Conservation (phyloP, 1,140 invertebrate species). For the Nephila pilipes region DNA sequence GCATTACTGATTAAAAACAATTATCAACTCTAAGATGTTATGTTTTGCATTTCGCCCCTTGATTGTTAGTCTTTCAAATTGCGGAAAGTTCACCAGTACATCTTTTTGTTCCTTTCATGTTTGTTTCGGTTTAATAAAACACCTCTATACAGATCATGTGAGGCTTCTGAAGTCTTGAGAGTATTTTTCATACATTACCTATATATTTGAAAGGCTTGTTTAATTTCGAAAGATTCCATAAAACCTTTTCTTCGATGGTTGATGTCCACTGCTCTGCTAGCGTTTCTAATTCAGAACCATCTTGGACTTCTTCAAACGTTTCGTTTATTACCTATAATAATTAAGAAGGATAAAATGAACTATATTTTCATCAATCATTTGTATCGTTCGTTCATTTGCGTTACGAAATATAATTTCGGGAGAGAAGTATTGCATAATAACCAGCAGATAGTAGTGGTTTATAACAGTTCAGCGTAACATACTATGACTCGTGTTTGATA, state of each 20-base stretch:
- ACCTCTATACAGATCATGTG: too few species aligned
- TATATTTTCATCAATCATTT: background rate
- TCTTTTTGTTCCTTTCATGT: too few species aligned
- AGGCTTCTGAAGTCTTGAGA: too few species aligned
- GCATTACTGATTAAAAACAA: too few species aligned
- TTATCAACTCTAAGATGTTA: too few species aligned
- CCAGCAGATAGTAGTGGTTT: background rate
- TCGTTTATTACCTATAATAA: conserved; percentile 16
- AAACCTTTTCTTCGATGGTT: conserved; percentile 95
- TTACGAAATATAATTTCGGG: background rate
- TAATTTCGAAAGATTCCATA: conserved; percentile 94
- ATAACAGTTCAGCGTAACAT: background rate
- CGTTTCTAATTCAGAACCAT: background rate
- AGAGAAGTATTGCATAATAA: background rate
- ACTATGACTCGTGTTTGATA: too few species aligned
- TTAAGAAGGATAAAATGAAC: background rate
- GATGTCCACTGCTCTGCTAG: conserved; percentile 89
- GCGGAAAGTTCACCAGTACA: too few species aligned
- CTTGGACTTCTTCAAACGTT: conserved; percentile 6
- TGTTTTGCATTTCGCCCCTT: too few species aligned
- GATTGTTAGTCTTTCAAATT: too few species aligned
- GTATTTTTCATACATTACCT: conserved; percentile 82
- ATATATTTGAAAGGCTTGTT: conserved; percentile 99
- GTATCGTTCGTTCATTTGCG: background rate
- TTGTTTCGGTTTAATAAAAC: too few species aligned